A percentile compares a stretch with the other conserved stretches of the same genome.
Evolutionary conservation across 2,888 invertebrate species (phyloP).

Genomic region (Lithophane ornitopus): DNA sequence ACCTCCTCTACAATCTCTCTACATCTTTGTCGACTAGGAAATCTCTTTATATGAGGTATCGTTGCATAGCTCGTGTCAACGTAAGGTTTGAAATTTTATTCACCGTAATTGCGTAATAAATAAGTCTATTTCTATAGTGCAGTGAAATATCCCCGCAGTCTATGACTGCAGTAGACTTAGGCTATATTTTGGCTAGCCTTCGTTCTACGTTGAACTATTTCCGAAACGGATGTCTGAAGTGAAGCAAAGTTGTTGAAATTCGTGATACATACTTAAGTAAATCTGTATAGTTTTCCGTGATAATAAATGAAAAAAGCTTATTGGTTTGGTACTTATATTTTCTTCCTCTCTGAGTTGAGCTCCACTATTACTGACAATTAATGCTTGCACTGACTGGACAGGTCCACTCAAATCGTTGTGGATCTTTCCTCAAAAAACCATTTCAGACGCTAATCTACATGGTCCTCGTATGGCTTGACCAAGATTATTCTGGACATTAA

Average conservation of each 20-base stretch:
- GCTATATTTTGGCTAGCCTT: neutral
- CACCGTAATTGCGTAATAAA: too few relatives aligned
- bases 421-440: too few relatives aligned
- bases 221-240: neutral
- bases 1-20: neutral
- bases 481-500: too few relatives aligned
- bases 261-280: neutral
- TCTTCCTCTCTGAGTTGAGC: too few relatives aligned
- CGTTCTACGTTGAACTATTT: neutral
- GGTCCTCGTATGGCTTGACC: too few relatives aligned
- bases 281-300: neutral
- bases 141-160: conserved; percentile 6
- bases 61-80: neutral
- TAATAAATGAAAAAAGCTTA: neutral
- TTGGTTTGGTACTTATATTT: neutral
- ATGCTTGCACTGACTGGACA: too few relatives aligned
- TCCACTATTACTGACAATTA: too few relatives aligned
- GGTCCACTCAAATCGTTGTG: too few relatives aligned
- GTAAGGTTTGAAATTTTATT: neutral
- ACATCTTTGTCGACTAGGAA: neutral
- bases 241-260: conserved; percentile 3
- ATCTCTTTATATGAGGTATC: too few relatives aligned
- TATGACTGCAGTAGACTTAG: conserved; percentile 1
- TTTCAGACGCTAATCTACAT: too few relatives aligned
- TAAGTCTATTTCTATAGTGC: neutral